Evolutionary conservation across 2,113 vertebrate genomes (phyloP).

Genomic region (Neotoma lepida): DNA sequence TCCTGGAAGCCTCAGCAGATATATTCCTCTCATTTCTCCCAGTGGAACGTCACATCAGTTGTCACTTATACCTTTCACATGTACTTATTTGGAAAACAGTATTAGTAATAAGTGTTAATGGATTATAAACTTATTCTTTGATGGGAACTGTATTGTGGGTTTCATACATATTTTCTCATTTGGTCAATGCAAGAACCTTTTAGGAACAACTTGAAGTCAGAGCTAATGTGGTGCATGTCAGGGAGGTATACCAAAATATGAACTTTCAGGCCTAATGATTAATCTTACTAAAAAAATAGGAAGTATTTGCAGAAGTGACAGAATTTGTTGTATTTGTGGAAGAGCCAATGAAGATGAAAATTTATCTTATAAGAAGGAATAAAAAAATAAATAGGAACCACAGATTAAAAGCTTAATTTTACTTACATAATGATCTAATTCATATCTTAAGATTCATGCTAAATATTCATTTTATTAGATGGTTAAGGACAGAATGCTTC

Average conservation of each 20-base stretch:
- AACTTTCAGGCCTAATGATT: constrained; percentile 31
- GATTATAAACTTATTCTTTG: neutral
- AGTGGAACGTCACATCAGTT: neutral
- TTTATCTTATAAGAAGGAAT: neutral
- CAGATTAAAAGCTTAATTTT: constrained; percentile 44
- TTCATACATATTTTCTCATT: neutral
- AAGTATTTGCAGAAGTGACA: neutral
- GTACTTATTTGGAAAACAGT: neutral
- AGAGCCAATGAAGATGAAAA: constrained; percentile 43
- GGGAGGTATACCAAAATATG: neutral
- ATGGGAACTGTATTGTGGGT: neutral
- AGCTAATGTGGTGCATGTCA: neutral
- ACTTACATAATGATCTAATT: constrained; percentile 16
- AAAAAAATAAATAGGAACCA: neutral
- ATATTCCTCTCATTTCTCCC: neutral
- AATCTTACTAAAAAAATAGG: constrained; percentile 49
- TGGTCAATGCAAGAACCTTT: neutral
- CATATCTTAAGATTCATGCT: constrained; percentile 37
- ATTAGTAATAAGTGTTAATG: neutral
- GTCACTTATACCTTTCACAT: neutral
- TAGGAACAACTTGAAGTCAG: neutral
- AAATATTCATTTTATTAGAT: constrained; percentile 50
- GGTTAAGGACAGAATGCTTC: neutral
- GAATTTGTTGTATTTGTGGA: constrained; percentile 34
- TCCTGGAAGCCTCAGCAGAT: neutral